Evolutionary conservation across 2,888 invertebrate genomes (phyloP).

Genomic region (Troilus luridus): DNA sequence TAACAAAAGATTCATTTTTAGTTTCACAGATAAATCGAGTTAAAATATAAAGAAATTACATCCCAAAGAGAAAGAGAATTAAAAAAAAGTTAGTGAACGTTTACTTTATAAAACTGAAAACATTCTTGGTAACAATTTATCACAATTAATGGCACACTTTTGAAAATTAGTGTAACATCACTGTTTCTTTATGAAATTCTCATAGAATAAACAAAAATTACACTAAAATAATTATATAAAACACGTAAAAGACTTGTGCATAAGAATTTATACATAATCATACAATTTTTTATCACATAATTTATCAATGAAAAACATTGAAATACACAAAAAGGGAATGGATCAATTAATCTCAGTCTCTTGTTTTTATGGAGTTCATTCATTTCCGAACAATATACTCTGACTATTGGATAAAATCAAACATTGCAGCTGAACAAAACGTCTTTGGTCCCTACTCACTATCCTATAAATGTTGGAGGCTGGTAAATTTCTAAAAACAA

Average conservation of each 20-base stretch:
- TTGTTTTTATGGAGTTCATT: not conserved
- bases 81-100: not conserved
- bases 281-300: slow-evolving; percentile 54
- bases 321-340: slow-evolving; percentile 37
- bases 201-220: not conserved
- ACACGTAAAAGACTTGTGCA: slow-evolving; percentile 30
- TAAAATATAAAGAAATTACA: slow-evolving; percentile 1
- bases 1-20: slow-evolving; percentile 27
- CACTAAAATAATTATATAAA: slow-evolving; percentile 38
- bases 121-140: slow-evolving; percentile 52
- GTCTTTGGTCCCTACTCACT: slow-evolving; percentile 54
- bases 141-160: slow-evolving; percentile 55
- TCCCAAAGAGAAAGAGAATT: not conserved
- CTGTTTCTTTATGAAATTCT: not conserved
- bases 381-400: not conserved
- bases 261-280: slow-evolving; percentile 41
- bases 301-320: not conserved
- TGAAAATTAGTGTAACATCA: slow-evolving; percentile 49
- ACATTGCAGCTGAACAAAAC: slow-evolving; percentile 34
- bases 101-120: slow-evolving; percentile 24
- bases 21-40: not conserved
- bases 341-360: slow-evolving; percentile 31
- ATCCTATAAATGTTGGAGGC: slow-evolving; percentile 32
- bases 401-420: slow-evolving; percentile 19
- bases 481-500: slow-evolving; percentile 5